Base-by-base conservation (phyloP, 1,140 invertebrate genomes). In the Grapholita molesta region DNA sequence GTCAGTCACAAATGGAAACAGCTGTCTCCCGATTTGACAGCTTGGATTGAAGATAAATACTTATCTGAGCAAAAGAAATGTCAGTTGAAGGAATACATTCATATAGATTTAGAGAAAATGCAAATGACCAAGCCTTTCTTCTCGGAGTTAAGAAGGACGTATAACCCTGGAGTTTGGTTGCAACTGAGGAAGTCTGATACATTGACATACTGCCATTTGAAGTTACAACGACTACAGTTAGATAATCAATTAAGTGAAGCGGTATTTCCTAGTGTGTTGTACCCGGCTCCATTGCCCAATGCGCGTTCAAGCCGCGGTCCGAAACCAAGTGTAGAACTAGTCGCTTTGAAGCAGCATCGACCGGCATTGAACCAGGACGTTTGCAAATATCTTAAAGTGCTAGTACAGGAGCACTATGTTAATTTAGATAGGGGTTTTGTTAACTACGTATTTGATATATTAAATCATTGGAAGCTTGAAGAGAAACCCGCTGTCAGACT, bases 91-190 rank as follows among this genome's bases (percentile, higher is more conserved):
- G 96, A 97, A 80, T 96, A 94, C 75, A 93, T 94, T 5, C 90
- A 97, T 93, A 95, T 97, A 71, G 96, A 97, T 84, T 94, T 97
- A 70, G 93, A 94, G 61, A 96, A 96, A 82, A 97, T 98, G 96
- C 95, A 96, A 73, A 97, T 98, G 96, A 95, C 95, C 0, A 97
- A 97, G 83, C 97, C 97, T 0, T 97, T 97, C 84, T 96, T 95
- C 85, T 96, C 96, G 0, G 95, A 96, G 79, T 80, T 98, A 24
- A 87, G 95, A 68, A 92, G 97, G 52, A 94, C 93, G 0, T 96
- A 96, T 79, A 94, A 93, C 66, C 96, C 97, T n/a, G 96, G 94
- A 2, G 68, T 97, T 23, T 97, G 96, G 95, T 76, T 96, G 35
- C 96, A 97, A 75, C 93, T 94, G 71, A 92, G 96, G 52, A 94